Evolutionary conservation across 2,888 invertebrate genomes (phyloP).

Genomic region (Agrotis ipsilon): DNA sequence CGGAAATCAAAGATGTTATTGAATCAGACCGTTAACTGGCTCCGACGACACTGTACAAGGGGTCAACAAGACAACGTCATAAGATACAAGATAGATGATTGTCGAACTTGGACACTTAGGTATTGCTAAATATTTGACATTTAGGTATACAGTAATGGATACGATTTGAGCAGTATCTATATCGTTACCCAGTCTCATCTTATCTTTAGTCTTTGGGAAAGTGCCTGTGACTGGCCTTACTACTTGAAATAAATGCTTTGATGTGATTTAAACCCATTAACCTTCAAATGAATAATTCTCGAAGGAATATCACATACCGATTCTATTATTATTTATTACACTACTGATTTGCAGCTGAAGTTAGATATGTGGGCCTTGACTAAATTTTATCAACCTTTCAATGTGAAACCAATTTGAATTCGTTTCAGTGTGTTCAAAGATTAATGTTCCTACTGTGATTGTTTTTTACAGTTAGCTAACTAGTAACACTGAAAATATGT

Average conservation of each 20-base stretch:
- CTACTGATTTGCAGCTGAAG: conserved; percentile 1
- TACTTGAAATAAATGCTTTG: too few relatives aligned
- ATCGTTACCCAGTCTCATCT: too few relatives aligned
- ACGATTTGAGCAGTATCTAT: too few relatives aligned
- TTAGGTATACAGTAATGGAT: too few relatives aligned
- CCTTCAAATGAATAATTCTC: too few relatives aligned
- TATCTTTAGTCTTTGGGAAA: too few relatives aligned
- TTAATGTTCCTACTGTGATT: too few relatives aligned
- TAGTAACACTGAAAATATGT: not conserved
- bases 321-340: not conserved
- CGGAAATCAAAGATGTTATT: conserved; percentile 47
- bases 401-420: conserved; percentile 30
- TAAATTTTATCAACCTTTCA: conserved; percentile 7
- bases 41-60: conserved; percentile 35
- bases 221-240: too few relatives aligned
- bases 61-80: conserved; percentile 26
- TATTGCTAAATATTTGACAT: too few relatives aligned
- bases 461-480: not conserved
- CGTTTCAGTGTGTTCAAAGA: not conserved
- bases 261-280: not conserved
- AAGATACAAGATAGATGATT: too few relatives aligned
- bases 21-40: conserved; percentile 47
- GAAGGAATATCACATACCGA: not conserved
- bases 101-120: too few relatives aligned
- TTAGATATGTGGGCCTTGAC: not conserved